phyloP scores from a whole-genome alignment of 2,113 vertebrate species.

The Colistium nudipinnis region DNA sequence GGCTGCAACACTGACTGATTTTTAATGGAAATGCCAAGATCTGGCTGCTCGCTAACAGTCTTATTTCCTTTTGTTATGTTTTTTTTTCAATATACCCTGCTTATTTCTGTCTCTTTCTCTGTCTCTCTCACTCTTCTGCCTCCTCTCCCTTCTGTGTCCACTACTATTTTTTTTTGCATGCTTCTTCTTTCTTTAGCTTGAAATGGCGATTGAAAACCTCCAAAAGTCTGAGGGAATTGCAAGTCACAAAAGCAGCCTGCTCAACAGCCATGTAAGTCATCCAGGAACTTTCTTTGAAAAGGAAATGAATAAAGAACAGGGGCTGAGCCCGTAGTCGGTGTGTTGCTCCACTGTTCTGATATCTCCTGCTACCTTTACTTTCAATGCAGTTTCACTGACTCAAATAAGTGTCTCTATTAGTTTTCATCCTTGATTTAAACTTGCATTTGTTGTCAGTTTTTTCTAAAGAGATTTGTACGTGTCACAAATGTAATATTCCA shows the following conservation, averaged over 20 bases:
- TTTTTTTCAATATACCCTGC: conserved; percentile 61
- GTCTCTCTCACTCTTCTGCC: conserved; percentile 56
- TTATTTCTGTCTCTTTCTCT: conserved; percentile 70
- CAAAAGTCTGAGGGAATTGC: conserved; percentile 99
- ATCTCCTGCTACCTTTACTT: conserved; percentile 43
- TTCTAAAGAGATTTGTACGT: no score
- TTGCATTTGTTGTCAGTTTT: conserved; percentile 48
- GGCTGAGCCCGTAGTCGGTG: conserved; percentile 56
- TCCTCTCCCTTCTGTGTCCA: conserved; percentile 77
- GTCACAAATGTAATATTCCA: no score
- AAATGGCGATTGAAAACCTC: conserved; percentile 99
- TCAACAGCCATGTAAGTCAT: conserved; percentile 99
- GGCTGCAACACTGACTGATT: conserved; percentile 80
- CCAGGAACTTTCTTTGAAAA: conserved; percentile 74
- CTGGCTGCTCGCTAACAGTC: conserved; percentile 91
- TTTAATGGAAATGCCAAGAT: conserved; percentile 81
- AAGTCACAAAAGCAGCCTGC: conserved; percentile 99
- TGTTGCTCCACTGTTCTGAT: conserved; percentile 42
- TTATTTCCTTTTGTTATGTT: conserved; percentile 86
- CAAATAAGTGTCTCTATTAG: conserved; percentile 12
- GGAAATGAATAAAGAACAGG: conserved; percentile 31
- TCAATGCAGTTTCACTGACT: conserved; percentile 44
- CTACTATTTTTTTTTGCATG: conserved; percentile 80
- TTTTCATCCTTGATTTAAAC: conserved; percentile 24
- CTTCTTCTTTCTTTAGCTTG: conserved; percentile 91